These are phyloP conservation scores for Saccostrea glomerata DNA, from an alignment of 1,140 invertebrate genomes.

Conservation along the genomic window DNA sequence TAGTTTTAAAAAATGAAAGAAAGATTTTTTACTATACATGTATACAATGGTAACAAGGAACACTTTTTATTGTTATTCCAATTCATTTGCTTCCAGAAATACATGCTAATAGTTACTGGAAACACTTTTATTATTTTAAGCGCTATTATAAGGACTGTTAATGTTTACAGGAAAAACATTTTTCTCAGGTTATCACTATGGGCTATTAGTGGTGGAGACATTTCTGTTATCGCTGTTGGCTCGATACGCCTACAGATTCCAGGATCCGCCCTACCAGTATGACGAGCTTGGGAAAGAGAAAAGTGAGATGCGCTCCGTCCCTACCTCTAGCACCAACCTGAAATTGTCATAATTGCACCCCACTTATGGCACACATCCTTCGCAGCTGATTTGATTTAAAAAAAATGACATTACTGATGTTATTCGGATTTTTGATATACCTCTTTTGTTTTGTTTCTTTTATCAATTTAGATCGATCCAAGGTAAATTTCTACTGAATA, in stretches of 20 bases:
- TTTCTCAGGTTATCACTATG: background rate
- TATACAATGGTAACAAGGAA: no score
- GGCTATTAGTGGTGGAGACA: background rate
- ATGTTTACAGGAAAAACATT: background rate
- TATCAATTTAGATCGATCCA: no score
- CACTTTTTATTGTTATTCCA: background rate
- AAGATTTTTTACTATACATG: no score
- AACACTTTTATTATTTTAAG: background rate
- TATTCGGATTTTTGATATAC: no score
- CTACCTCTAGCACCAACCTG: background rate
- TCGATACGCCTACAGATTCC: slow-evolving; percentile 11
- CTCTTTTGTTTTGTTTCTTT: no score
- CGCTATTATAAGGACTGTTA: background rate
- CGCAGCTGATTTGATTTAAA: no score
- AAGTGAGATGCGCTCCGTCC: background rate
- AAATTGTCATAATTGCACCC: background rate
- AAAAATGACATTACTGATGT: no score
- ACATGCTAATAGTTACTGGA: background rate
- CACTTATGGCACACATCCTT: no score
- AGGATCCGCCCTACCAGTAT: slow-evolving; percentile 23
- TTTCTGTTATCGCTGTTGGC: slow-evolving; percentile 9
- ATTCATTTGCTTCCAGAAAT: background rate
- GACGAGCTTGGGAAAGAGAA: background rate
- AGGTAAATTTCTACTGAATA: no score
- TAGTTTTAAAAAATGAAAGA: no score